Base-by-base conservation (phyloP, 2,888 invertebrate species). In the Neoascia interrupta region DNA sequence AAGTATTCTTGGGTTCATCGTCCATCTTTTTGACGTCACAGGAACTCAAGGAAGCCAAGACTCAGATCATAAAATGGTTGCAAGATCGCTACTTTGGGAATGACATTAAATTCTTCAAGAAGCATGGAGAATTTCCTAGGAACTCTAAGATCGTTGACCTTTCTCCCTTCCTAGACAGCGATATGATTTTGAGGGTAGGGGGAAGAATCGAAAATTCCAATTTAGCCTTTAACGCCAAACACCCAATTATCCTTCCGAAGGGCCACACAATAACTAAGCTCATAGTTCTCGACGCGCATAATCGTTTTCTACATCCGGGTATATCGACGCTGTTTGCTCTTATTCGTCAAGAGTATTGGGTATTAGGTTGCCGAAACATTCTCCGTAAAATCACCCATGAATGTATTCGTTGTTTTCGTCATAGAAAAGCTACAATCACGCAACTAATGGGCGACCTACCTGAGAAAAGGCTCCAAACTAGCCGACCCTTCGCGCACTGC, bases 321-420 rank as follows among this genome's bases (percentile, higher is more conserved):
- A n/a, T 47, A 61, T 28, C 23, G 23, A 28, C 56, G n/a, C 18
- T 45, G 4, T 41, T 61, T n/a, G 39, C 41, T 1, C 39, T 51
- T 8, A 26, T 54, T 1, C 28, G 56, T 5, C 69, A 75, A 60
- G 36, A 64, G n/a, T 73, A 58, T 19, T 73, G 73, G 58, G 41
- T 66, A 2, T n/a, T 80, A 8, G 51, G 60, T 2, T 47, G 37
- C 18, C 31, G 58, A 6, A 63, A 39, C 28, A 10, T 61, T 0
- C 21, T 76, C 23, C 66, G 56, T 3, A 61, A 58, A 31, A 56
- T 36, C 5, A 68, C 54, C 1, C n/a, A 13, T n/a, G 3, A n/a
- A 31, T 26, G 26, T 8, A 8, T 26, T 26, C 26, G 5, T 4
- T 5, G 41, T 18, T 64, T 51, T 16, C 37, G 43, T 8, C 54